Base-by-base conservation (phyloP, 2,113 vertebrate genomes). In the Hylia prasina region DNA sequence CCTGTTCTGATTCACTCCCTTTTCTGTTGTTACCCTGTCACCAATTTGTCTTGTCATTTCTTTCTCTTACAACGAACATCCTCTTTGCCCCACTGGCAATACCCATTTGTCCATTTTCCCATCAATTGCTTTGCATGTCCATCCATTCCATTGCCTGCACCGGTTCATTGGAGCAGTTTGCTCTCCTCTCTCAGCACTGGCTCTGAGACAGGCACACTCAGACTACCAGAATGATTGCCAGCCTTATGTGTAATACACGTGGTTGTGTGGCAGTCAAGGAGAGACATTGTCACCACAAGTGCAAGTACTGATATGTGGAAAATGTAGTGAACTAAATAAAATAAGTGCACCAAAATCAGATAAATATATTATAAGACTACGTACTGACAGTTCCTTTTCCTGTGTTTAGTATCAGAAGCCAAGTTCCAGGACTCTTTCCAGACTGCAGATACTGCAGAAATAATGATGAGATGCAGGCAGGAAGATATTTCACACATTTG, bases 161-260 rank as follows among this genome's bases (percentile, higher is more conserved):
- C 9, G 11, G 20, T 27, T 30, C 27, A 10, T 12, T 5, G 15
- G 39, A 39, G 11, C 2, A 19, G 15, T 35, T 47, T 69, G 19
- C 15, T 23, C 27, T 56, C 35, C 31, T 64, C 16, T 56, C 19
- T 17, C 63, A 64, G 51, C 20, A 6, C 9, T n/a, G 70, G 51
- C 47, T 61, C 45, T 24, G 17, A 66, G 44, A 45, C 0, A n/a
- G 39, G 21, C 2, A 4, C 19, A 24, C 27, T 22, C 25, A 53
- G 53, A 44, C 40, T 7, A 7, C 9, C 35, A 71, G 40, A 37
- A n/a, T 4, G 12, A 40, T 30, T 9, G 24, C 24, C 39, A 63
- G 27, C 2, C 4, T 24, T 7, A 1, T 3, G 16, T 16, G 35
- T 3, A 20, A 19, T 13, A 23, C 66, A 44, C 9, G 3, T 64